Evolutionary conservation across 2,888 invertebrate genomes (phyloP).

Genomic region (Cosmia trapezina): DNA sequence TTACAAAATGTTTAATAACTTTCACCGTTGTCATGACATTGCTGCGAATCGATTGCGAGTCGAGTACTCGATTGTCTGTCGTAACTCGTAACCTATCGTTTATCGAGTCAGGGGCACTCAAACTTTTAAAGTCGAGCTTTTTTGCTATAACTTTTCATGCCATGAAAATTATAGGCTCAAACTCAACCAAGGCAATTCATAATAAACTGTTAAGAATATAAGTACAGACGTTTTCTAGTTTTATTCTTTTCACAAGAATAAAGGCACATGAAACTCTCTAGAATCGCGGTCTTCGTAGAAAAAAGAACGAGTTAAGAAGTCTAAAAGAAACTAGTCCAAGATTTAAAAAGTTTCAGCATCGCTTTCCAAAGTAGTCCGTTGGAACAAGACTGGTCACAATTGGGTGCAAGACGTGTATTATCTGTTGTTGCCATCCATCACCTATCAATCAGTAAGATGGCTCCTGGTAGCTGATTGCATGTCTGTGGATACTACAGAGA

Average conservation of each 20-base stretch:
- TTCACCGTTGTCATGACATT: slow-evolving; percentile 68
- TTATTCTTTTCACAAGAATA: neutral
- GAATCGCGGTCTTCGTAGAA: neutral
- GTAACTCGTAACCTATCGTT: slow-evolving; percentile 46
- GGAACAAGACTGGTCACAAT: slow-evolving; percentile 40
- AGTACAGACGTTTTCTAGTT: neutral
- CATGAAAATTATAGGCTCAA: too few relatives aligned
- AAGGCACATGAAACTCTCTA: neutral
- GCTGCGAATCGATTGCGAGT: slow-evolving; percentile 55
- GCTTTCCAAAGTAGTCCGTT: slow-evolving; percentile 13
- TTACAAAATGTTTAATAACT: slow-evolving; percentile 62
- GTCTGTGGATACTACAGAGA: slow-evolving; percentile 15
- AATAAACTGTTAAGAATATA: too few relatives aligned
- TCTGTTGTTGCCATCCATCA: slow-evolving; percentile 37
- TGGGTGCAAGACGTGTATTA: slow-evolving; percentile 31
- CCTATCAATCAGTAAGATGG: slow-evolving; percentile 31
- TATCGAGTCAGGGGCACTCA: slow-evolving; percentile 12
- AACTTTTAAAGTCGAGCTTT: slow-evolving; percentile 8
- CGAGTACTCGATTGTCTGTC: slow-evolving; percentile 40
- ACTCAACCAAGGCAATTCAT: too few relatives aligned
- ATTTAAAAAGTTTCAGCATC: slow-evolving; percentile 14
- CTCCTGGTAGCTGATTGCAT: slow-evolving; percentile 43
- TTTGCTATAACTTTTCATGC: neutral
- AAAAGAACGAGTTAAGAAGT: neutral
- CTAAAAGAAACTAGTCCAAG: neutral